Percentiles rank a stretch among this genome's conserved stretches.
These are phyloP conservation scores for Muricea muricata DNA, from an alignment of 92 coral and sea anemone species.

Conservation along the genomic window DNA sequence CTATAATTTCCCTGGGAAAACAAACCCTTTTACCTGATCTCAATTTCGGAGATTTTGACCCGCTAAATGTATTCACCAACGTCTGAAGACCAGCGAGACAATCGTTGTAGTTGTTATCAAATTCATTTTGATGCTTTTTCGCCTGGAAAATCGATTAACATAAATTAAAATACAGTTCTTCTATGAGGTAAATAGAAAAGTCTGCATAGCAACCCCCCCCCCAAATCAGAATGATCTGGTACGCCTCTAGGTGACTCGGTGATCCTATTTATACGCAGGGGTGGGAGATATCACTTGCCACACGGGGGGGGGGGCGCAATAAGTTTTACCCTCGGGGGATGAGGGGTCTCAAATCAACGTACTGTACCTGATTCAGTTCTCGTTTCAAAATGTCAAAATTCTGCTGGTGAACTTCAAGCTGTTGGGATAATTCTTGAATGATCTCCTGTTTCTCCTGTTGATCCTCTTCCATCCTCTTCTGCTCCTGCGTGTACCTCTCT, in stretches of 20 bases:
- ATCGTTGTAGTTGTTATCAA: constrained; percentile 88
- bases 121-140: constrained; percentile 86
- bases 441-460: constrained; percentile 81
- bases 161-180: too few species aligned
- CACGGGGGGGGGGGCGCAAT: background rate
- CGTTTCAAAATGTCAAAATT: constrained; percentile 92
- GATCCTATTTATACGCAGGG: too few species aligned
- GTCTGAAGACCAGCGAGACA: constrained; percentile 88
- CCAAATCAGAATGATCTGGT: too few species aligned
- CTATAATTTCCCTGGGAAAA: too few species aligned
- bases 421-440: constrained; percentile 81
- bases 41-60: constrained; percentile 1
- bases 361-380: constrained; percentile 89
- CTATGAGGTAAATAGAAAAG: too few species aligned
- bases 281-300: too few species aligned
- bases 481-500: constrained; percentile 69
- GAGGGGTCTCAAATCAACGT: too few species aligned
- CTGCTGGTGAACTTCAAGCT: constrained; percentile 91
- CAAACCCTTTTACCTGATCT: constrained; percentile 6
- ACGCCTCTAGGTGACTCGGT: too few species aligned
- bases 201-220: too few species aligned
- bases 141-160: too few species aligned
- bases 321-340: too few species aligned
- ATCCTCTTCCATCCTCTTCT: constrained; percentile 67
- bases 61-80: constrained; percentile 76